These are phyloP conservation scores for Adelognathus sp. DNA, from an alignment of 2,888 invertebrate genomes.

Conservation along the genomic window DNA sequence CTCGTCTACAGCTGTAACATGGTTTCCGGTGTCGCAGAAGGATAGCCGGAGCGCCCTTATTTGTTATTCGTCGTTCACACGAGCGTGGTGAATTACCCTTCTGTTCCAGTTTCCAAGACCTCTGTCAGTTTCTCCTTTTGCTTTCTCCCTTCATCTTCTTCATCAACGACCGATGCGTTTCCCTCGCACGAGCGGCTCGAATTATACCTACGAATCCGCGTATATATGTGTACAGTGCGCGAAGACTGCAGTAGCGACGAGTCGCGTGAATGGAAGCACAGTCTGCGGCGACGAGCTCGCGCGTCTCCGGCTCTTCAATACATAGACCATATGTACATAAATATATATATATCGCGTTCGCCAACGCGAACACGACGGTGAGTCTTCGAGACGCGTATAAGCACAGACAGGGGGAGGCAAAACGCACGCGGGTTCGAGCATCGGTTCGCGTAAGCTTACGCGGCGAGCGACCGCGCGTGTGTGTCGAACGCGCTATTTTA, in stretches of 20 bases:
- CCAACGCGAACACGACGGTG: no score
- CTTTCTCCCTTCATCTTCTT: neutral
- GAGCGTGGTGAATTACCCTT: neutral
- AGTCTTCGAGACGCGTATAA: conserved; percentile 11
- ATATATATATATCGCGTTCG: no score
- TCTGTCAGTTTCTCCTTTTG: conserved; percentile 9
- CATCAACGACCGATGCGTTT: conserved; percentile 39
- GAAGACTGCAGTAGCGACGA: conserved; percentile 34
- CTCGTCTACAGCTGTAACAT: no score
- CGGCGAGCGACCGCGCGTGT: neutral
- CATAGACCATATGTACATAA: conserved; percentile 62
- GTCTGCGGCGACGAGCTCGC: conserved; percentile 56
- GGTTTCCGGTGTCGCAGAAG: no score
- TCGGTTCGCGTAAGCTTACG: neutral
- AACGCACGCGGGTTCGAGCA: neutral
- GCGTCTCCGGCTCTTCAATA: conserved; percentile 35
- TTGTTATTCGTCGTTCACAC: neutral
- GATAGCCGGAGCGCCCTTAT: no score
- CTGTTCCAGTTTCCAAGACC: conserved; percentile 32
- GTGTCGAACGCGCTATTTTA: no score
- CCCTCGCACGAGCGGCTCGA: conserved; percentile 28
- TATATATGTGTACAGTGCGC: no score
- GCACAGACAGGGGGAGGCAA: conserved; percentile 10
- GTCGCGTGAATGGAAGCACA: conserved; percentile 71
- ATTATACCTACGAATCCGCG: no score